Base-by-base conservation (phyloP, 2,888 invertebrate species). In the Eilema sororculum region DNA sequence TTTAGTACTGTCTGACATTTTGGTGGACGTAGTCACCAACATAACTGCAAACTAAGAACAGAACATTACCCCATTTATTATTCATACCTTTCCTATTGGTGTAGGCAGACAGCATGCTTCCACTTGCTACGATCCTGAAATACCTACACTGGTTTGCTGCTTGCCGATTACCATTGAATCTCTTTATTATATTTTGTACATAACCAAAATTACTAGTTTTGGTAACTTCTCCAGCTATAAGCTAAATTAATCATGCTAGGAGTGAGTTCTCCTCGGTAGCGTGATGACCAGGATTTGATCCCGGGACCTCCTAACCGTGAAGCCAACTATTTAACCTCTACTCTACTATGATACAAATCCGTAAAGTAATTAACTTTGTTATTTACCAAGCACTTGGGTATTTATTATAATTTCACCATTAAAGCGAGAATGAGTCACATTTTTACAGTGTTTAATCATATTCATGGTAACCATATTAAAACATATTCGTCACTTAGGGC, bases 351-450 rank as follows among this genome's bases (percentile, higher is more conserved):
- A 20, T 3, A 16, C 16, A 46, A 52, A n/a, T 52, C 58, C 66
- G 62, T 70, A 52, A 24, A 56, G 60, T 68, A 69, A 70, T 75
- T 79, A 71, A 25, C 69, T 71, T 22, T 70, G 72, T 78, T 71
- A 69, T 67, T 37, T 72, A 78, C 68, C 65, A 73, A 62, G 37
- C 46, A 64, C 68, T 73, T 74, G 64, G 65, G 70, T 52, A 71
- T 74, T 72, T 73, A 68, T 69, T 62, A 46, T 63, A 64, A 64
- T 75, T n/a, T 6, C 65, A 28, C 6, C 20, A 37, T 65, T 10
- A 22, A 58, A 20, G 5, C 4, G 16, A 37, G 24, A 65, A 56
- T 24, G 20, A 22, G 25, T 22, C 22, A 16, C 10, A n/a, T 41
- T 59, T 28, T 37, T 9, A 25, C 12, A 41, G n/a, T 41, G 33